These are phyloP conservation scores for Melipona bicolor DNA, from an alignment of 2,888 invertebrate species.

Conservation along the genomic window DNA sequence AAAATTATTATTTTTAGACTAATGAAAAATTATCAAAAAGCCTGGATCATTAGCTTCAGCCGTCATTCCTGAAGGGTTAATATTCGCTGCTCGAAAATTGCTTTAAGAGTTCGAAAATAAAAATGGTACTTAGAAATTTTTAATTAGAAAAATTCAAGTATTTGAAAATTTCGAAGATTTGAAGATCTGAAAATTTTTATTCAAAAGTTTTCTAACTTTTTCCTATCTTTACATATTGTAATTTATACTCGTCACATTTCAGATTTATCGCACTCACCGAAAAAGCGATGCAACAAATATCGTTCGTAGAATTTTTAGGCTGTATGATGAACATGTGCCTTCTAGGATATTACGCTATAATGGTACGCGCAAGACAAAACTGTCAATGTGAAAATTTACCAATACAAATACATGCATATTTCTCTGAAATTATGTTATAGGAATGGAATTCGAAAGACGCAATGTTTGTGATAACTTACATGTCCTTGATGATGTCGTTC, in stretches of 20 bases:
- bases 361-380: conserved; percentile 61
- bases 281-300: conserved; percentile 69
- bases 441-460: conserved; percentile 36
- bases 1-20: no score
- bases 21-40: no score
- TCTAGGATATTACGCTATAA: conserved; percentile 77
- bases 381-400: background rate
- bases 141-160: no score
- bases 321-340: conserved; percentile 77
- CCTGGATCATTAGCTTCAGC: no score
- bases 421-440: conserved; percentile 15
- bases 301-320: conserved; percentile 77
- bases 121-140: no score
- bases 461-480: conserved; percentile 56
- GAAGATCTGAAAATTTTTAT: background rate
- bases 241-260: conserved; percentile 14
- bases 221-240: background rate
- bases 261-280: conserved; percentile 47
- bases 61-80: background rate
- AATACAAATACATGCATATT: background rate
- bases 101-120: background rate
- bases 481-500: conserved; percentile 71
- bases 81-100: background rate
- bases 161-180: background rate
- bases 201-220: background rate